These are phyloP conservation scores for Orussus abietinus DNA, from an alignment of 1,140 invertebrate species.

Conservation along the genomic window DNA sequence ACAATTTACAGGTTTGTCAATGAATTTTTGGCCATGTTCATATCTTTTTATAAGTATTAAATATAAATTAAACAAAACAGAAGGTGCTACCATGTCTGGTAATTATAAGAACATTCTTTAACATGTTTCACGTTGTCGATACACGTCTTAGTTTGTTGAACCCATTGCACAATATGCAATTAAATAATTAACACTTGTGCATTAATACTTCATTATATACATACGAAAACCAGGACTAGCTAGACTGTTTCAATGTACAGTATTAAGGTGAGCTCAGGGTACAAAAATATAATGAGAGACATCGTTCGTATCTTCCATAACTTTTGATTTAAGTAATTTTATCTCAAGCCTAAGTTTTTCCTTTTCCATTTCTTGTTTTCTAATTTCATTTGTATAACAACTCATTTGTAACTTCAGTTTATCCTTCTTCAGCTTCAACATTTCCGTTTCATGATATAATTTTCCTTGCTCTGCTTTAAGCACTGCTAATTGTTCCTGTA, in stretches of 20 bases:
- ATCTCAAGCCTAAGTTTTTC: slow-evolving; percentile 46
- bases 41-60: no score
- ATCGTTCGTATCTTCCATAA: slow-evolving; percentile 42
- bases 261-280: slow-evolving; percentile 27
- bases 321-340: slow-evolving; percentile 43
- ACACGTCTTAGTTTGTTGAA: no score
- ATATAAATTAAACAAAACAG: no score
- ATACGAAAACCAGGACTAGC: no score
- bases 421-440: slow-evolving; percentile 44
- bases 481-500: slow-evolving; percentile 43
- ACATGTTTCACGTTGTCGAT: no score
- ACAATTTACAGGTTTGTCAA: no score
- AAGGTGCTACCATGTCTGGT: no score
- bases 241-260: no score
- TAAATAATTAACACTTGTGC: no score
- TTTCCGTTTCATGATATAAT: slow-evolving; percentile 43
- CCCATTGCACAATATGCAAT: no score
- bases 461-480: slow-evolving; percentile 42
- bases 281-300: slow-evolving; percentile 48
- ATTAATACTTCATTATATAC: neutral
- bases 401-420: slow-evolving; percentile 38
- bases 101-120: no score
- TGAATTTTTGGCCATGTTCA: no score
- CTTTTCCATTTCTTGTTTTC: slow-evolving; percentile 46
- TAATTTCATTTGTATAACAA: slow-evolving; percentile 41